These are phyloP conservation scores for Cepaea hortensis DNA, from an alignment of 2,888 invertebrate genomes.

Conservation along the genomic window DNA sequence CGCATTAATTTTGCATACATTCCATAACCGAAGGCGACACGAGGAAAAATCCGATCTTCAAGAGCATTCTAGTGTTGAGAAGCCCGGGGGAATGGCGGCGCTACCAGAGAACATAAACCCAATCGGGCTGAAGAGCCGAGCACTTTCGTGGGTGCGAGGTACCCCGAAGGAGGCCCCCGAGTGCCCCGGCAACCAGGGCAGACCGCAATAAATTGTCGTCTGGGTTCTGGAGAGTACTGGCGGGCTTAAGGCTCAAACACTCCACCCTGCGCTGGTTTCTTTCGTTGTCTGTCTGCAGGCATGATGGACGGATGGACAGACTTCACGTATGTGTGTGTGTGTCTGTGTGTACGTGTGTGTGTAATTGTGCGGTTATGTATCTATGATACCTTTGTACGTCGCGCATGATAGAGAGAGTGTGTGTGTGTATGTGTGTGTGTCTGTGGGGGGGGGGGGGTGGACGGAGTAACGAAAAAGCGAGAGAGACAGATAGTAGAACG, in stretches of 20 bases:
- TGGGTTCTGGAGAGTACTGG: background rate
- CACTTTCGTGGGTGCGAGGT: background rate
- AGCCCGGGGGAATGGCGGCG: background rate
- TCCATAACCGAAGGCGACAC: background rate
- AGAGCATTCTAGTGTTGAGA: slow-evolving; percentile 29
- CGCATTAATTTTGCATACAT: background rate
- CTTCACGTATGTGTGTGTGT: background rate
- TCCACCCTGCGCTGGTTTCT: background rate
- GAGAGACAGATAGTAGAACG: background rate
- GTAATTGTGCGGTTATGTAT: background rate
- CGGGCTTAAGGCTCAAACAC: background rate
- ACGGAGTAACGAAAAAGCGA: background rate
- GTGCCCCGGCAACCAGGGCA: no score
- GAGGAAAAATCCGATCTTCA: background rate
- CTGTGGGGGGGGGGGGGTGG: no score
- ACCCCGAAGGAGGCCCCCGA: background rate
- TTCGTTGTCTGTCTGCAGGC: background rate
- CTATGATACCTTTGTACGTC: background rate
- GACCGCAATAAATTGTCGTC: background rate
- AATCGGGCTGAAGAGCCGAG: slow-evolving; percentile 13
- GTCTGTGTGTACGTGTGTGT: no score
- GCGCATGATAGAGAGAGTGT: background rate
- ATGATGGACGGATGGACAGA: no score
- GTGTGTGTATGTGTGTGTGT: no score
- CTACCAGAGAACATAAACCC: background rate